These are phyloP conservation scores for Trichacis sp. DNA, from an alignment of 2,888 invertebrate genomes.

Conservation along the genomic window DNA sequence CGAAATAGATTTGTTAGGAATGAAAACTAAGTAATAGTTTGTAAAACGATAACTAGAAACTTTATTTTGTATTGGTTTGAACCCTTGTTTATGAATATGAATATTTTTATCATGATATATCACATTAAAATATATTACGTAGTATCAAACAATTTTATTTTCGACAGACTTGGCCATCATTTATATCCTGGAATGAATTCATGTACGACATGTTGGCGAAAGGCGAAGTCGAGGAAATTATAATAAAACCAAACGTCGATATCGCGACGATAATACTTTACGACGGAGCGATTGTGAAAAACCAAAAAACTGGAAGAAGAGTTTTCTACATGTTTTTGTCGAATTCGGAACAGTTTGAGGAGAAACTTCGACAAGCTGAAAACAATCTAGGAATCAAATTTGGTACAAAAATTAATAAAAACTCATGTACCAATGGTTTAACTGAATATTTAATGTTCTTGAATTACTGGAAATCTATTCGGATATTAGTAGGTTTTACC, in stretches of 20 bases:
- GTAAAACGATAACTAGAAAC: too few relatives aligned
- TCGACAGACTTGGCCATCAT: conserved; percentile 18
- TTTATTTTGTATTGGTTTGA: too few relatives aligned
- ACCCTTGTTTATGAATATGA: too few relatives aligned
- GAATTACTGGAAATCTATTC: too few relatives aligned
- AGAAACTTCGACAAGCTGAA: conserved; percentile 89
- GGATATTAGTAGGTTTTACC: too few relatives aligned
- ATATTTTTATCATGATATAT: too few relatives aligned
- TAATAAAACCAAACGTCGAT: conserved; percentile 86
- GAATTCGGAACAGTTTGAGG: conserved; percentile 88
- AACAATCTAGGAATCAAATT: conserved; percentile 82
- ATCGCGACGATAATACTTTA: conserved; percentile 87
- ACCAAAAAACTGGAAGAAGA: conserved; percentile 77
- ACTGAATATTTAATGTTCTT: neutral
- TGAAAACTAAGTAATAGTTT: too few relatives aligned
- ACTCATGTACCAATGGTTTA: too few relatives aligned
- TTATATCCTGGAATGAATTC: conserved; percentile 96
- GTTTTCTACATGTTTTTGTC: conserved; percentile 88
- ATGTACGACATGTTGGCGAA: conserved; percentile 92
- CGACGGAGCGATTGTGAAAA: conserved; percentile 89
- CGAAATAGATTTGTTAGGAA: too few relatives aligned
- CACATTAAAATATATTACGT: too few relatives aligned
- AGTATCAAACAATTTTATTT: too few relatives aligned
- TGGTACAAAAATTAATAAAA: too few relatives aligned
- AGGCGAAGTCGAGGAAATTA: conserved; percentile 92